phyloP scores from a whole-genome alignment of 1,140 invertebrate species.

The Drosophila ananassae region DNA sequence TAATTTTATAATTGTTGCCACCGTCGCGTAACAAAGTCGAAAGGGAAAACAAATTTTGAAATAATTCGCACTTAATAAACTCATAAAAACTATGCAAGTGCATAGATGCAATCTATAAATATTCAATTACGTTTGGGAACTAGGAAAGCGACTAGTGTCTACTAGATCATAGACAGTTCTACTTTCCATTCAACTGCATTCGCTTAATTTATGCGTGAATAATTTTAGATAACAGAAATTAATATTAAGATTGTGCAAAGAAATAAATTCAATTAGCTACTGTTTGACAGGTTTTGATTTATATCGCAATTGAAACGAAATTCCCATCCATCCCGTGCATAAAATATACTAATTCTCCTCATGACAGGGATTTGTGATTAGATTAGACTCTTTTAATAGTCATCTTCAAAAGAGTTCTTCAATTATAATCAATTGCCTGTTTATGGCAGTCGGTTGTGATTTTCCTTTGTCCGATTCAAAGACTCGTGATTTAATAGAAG shows the following conservation, averaged over 20 bases:
- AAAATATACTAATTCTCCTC: conserved; percentile 1
- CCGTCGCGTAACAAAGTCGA: conserved; percentile 22
- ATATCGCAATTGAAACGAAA: conserved; percentile 7
- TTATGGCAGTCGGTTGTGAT: conserved; percentile 16
- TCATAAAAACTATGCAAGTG: conserved; percentile 40
- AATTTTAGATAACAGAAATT: conserved; percentile 59
- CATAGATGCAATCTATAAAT: conserved; percentile 53
- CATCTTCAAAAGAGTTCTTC: conserved; percentile 4
- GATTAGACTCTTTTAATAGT: conserved; percentile 14
- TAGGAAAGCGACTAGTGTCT: conserved; percentile 10
- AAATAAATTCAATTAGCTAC: conserved; percentile 39
- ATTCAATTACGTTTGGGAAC: conserved; percentile 62
- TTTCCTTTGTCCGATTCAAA: conserved; percentile 32
- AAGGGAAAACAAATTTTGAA: conserved; percentile 25
- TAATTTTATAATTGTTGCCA: conserved; percentile 23
- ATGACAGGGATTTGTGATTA: conserved; percentile 30
- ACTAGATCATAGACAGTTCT: conserved; percentile 7
- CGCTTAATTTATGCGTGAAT: conserved; percentile 60
- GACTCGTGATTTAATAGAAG: neutral
- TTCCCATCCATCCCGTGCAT: conserved; percentile 14
- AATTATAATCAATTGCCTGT: conserved; percentile 1
- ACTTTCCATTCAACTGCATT: conserved; percentile 48
- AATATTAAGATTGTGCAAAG: conserved; percentile 28
- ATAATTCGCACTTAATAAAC: conserved; percentile 54
- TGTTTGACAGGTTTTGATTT: conserved; percentile 40